phyloP scores from a whole-genome alignment of 2,888 invertebrate species.

The Oxycera nigricornis region DNA sequence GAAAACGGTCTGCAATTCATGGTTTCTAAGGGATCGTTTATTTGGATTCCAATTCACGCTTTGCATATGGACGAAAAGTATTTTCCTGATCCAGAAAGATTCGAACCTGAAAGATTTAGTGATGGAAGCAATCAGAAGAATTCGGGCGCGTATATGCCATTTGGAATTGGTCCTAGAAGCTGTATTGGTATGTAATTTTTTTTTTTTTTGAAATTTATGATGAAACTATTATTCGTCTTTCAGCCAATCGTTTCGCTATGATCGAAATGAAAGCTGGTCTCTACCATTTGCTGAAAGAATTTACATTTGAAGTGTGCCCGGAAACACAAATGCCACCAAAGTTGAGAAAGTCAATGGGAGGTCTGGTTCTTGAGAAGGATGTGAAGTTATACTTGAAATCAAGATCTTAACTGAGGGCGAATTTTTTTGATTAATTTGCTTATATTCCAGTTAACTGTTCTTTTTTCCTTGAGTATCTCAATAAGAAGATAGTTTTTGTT shows the following conservation, averaged over 20 bases:
- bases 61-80: conserved; percentile 65
- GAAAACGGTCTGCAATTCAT: conserved; percentile 53
- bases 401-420: no score
- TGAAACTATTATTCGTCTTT: background rate
- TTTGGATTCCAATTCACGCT: conserved; percentile 61
- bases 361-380: conserved; percentile 4
- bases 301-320: conserved; percentile 33
- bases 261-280: conserved; percentile 35
- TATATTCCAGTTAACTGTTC: no score
- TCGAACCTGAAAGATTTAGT: conserved; percentile 64
- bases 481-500: no score
- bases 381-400: conserved; percentile 5
- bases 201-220: no score
- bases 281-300: conserved; percentile 25
- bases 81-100: conserved; percentile 65
- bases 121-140: conserved; percentile 62
- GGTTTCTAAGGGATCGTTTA: conserved; percentile 53
- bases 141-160: conserved; percentile 61
- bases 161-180: conserved; percentile 65
- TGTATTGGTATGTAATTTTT: conserved; percentile 58
- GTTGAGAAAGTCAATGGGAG: conserved; percentile 46
- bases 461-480: no score
- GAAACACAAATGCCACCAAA: conserved; percentile 35
- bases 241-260: conserved; percentile 33
- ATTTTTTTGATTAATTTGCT: no score